A percentile compares a stretch with the other conserved stretches of the same genome.
phyloP scores from a whole-genome alignment of 35 echinoderm and acorn worm species.

The Chiridota heheva region DNA sequence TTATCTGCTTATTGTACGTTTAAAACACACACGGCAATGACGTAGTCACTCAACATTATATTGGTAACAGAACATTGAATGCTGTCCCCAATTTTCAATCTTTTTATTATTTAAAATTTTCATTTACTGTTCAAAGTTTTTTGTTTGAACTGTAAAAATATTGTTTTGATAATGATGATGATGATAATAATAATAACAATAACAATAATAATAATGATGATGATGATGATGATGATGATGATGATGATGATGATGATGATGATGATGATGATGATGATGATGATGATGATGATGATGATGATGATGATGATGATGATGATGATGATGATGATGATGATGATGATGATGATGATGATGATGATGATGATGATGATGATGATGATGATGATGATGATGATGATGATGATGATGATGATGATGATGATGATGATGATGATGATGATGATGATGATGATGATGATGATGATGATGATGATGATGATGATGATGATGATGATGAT shows the following conservation, averaged over 20 bases:
- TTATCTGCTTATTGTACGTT: too few relatives aligned
- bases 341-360: background rate
- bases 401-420: constrained; percentile 20
- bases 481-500: constrained; percentile 19
- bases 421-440: background rate
- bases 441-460: constrained; percentile 1
- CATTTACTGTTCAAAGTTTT: too few relatives aligned
- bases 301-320: background rate
- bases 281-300: background rate
- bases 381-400: background rate
- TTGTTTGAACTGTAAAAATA: background rate
- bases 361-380: background rate
- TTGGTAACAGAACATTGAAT: too few relatives aligned
- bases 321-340: background rate
- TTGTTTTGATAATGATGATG: constrained; percentile 19
- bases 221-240: background rate
- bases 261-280: background rate
- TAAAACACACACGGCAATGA: too few relatives aligned
- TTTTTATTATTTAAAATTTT: too few relatives aligned
- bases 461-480: constrained; percentile 25
- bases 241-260: background rate
- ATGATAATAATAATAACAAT: background rate
- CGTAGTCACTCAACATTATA: too few relatives aligned
- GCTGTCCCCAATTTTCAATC: too few relatives aligned
- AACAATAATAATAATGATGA: background rate